These are phyloP conservation scores for Hirtodrosophila cameraria DNA, from an alignment of 2,888 invertebrate species.

Conservation along the genomic window DNA sequence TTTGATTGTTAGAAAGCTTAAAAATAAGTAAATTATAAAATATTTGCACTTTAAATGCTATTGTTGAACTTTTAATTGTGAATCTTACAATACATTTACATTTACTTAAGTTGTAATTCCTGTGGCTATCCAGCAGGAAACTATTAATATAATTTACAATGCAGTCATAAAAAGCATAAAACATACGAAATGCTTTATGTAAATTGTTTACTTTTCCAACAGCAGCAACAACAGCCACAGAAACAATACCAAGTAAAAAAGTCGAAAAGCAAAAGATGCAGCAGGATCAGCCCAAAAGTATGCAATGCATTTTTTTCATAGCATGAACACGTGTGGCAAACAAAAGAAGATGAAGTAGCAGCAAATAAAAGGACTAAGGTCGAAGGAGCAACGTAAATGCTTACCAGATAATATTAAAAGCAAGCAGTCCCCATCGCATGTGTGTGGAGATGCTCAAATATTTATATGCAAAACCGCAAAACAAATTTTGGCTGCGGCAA, in stretches of 20 bases:
- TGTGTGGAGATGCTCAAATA: conserved; percentile 45
- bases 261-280: conserved; percentile 15
- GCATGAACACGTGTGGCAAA: conserved; percentile 45
- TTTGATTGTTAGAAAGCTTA: no score
- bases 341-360: background rate
- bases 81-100: conserved; percentile 19
- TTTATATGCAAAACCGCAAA: conserved; percentile 72
- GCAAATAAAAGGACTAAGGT: conserved; percentile 6
- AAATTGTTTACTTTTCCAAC: conserved; percentile 62
- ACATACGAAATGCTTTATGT: conserved; percentile 70
- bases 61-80: no score
- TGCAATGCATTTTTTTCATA: conserved; percentile 53
- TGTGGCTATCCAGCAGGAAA: conserved; percentile 30
- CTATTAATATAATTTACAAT: conserved; percentile 48
- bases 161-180: conserved; percentile 46
- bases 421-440: conserved; percentile 46
- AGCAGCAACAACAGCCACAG: conserved; percentile 11
- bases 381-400: conserved; percentile 48
- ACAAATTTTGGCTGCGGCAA: conserved; percentile 73
- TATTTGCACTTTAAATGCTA: no score
- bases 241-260: conserved; percentile 18
- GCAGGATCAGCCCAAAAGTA: conserved; percentile 34
- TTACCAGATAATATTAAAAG: conserved; percentile 58
- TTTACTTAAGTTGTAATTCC: conserved; percentile 44
- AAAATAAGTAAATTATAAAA: no score